These are phyloP conservation scores for Zaprionus bogoriensis DNA, from an alignment of 2,888 invertebrate species.

Conservation along the genomic window DNA sequence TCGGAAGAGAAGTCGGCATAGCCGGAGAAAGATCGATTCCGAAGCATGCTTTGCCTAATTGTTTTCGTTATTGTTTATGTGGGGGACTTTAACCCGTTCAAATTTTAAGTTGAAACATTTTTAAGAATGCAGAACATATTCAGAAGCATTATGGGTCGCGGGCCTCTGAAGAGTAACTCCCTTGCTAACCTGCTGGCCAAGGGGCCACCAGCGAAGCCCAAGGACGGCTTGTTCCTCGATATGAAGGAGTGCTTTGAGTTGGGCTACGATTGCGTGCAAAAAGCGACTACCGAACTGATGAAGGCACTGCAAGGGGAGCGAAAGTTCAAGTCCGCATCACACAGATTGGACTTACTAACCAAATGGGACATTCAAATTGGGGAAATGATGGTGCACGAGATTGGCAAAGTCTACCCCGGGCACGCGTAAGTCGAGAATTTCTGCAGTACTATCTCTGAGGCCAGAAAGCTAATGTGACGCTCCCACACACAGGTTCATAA, in stretches of 20 bases:
- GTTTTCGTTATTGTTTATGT: not conserved
- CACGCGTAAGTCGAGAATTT: conserved; percentile 90
- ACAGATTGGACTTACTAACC: conserved; percentile 94
- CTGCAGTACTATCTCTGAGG: too few relatives aligned
- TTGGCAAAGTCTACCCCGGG: conserved; percentile 87
- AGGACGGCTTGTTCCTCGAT: conserved; percentile 81
- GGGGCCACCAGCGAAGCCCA: too few relatives aligned
- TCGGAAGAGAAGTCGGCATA: not conserved
- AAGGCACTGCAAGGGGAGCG: not conserved
- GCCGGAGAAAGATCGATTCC: not conserved
- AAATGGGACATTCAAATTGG: conserved; percentile 96
- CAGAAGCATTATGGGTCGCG: not conserved
- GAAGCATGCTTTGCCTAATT: conserved; percentile 5
- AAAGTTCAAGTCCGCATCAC: conserved; percentile 78
- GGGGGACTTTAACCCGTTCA: not conserved
- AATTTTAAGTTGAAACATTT: conserved; percentile 2
- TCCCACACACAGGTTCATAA: conserved; percentile 21
- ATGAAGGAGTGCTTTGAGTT: conserved; percentile 87
- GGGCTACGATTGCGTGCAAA: conserved; percentile 86
- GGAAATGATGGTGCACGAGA: conserved; percentile 88
- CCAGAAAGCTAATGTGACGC: not conserved
- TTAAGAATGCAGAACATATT: conserved; percentile 25
- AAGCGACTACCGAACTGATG: conserved; percentile 83
- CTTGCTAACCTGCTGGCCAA: not conserved
- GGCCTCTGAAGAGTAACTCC: not conserved